Evolutionary conservation across 2,113 vertebrate species (phyloP), one percentile per base, ranked within the genome.

Genomic region (Phoxinus phoxinus): DNA sequence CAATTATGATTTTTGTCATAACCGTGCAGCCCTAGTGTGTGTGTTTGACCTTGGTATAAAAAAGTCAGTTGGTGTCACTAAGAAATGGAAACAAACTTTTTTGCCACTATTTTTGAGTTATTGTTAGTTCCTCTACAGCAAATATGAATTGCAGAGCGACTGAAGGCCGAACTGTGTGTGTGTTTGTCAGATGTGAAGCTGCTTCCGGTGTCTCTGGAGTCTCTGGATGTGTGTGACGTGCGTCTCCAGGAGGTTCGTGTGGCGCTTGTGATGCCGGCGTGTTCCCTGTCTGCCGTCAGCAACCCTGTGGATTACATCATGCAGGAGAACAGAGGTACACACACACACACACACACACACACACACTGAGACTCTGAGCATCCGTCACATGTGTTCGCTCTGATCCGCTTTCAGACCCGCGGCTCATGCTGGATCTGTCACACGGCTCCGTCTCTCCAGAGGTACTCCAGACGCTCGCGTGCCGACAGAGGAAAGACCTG

Each of bases 261-360:
- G 48, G 94, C 97, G 90, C 90, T 98, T 86, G 89, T 99, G 87
- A 91, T 94, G 4, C 97, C 97, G 46, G 96, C 90, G 1, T 97
- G 96, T 86, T 99, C 97, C 51, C 89, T 93, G 84, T 94, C 97
- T 75, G 97, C 96, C 32, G 90, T 95, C 89, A 95, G 95, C 86
- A 96, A 97, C 87, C 97, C 96, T 15, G 90, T 97, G 19, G 96
- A 98, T 48, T 96, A 97, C 86, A 95, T 98, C 89, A 90, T 98
- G 90, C 94, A 91, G 91, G 97, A 97, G 85, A 91, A 94, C 2
- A 90, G 94, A 96, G 96, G 97, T 98, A 95, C 86, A 59, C 35
- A 63, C 44, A 48, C 59, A 41, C 13, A n/a, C n/a, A 78, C 61
- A 35, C 4, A 6, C 53, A 25, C 27, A 5, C 35, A 12, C 4